These are phyloP conservation scores for Uropetala carovei DNA, from an alignment of 2,888 invertebrate genomes.

Conservation along the genomic window DNA sequence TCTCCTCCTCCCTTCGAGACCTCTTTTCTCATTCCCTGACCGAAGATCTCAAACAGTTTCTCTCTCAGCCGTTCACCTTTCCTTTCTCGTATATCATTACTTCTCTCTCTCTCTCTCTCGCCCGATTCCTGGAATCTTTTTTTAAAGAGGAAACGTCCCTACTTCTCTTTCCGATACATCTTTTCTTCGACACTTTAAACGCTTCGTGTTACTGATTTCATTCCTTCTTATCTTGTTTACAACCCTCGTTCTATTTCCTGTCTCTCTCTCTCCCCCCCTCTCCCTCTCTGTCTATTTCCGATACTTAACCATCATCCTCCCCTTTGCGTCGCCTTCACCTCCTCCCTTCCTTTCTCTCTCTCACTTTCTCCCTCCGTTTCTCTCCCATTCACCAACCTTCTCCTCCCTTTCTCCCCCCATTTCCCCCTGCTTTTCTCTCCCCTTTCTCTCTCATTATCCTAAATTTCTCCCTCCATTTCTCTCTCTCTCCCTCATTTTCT, in stretches of 20 bases:
- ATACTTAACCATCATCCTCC: not conserved
- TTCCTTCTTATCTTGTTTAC: slow-evolving; percentile 31
- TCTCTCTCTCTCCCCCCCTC: not conserved
- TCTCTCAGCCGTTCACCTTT: no score
- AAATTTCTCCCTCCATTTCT: not conserved
- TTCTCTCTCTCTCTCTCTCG: not conserved
- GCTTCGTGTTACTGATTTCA: not conserved
- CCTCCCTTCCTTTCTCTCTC: slow-evolving; percentile 2
- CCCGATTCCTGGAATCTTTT: not conserved
- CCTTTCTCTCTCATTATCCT: not conserved
- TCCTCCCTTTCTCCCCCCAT: not conserved
- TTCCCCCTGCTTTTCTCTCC: not conserved
- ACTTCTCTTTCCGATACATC: not conserved
- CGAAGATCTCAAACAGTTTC: not conserved
- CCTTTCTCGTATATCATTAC: no score
- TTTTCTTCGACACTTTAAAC: no score
- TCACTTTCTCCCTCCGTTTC: not conserved
- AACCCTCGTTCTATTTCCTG: not conserved
- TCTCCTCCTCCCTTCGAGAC: not conserved
- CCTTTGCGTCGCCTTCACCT: not conserved
- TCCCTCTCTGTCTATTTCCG: no score
- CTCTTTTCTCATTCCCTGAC: not conserved
- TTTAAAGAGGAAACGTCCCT: not conserved
- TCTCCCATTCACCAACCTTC: not conserved
- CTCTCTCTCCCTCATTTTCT: not conserved